Base-by-base conservation (phyloP, 2,113 vertebrate genomes). In the Lethenteron camtschaticum region DNA sequence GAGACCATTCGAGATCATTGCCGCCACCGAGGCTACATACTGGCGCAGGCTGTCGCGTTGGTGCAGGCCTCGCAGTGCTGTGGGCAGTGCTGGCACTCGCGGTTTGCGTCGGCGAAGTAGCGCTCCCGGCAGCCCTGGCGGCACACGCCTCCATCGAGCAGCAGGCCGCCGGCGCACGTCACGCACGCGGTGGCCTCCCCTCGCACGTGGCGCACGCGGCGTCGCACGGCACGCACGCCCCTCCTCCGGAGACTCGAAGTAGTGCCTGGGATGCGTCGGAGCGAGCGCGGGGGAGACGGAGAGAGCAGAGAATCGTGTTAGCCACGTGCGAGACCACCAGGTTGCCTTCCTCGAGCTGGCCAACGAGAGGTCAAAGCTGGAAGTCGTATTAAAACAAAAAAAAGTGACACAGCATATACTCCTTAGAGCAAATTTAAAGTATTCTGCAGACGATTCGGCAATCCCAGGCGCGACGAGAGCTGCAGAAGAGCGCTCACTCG, bases 201-300 rank as follows among this genome's bases (percentile, higher is more conserved):
- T 66, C 63, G 63, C 63, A 66, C 24, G 63, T 24, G n/a, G n/a
- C n/a, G 63, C 63, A 66, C 24, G n/a, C 63, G 63, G n/a, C n/a
- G 9, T n/a, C 63, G 10, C 63, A 66, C 9, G 63, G n/a, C 8
- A 9, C 24, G 10, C 63, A 66, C 63, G 63, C 24, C 63, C 63
- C n/a, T 66, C 24, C n/a, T 66, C 63, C 2, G n/a, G n/a, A n/a
- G 63, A 66, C 63, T 66, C 63, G 24, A 66, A 66, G 63, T 66
- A 66, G n/a, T 20, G n/a, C 24, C 63, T 66, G 24, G 24, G 63
- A 66, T 5, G 41, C 5, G 41, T 41, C 41, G 41, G 41, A 41
- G 41, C 41, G 41, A 41, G 41, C 41, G 41, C 41, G 41, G 41
- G 41, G 41, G 41, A 41, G 41, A 41, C 6, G 41, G 41, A 41